Percentiles rank a stretch among this genome's conserved stretches.
Conservation (phyloP, 23 tunicate species). For the Trididemnum nubilum region DNA sequence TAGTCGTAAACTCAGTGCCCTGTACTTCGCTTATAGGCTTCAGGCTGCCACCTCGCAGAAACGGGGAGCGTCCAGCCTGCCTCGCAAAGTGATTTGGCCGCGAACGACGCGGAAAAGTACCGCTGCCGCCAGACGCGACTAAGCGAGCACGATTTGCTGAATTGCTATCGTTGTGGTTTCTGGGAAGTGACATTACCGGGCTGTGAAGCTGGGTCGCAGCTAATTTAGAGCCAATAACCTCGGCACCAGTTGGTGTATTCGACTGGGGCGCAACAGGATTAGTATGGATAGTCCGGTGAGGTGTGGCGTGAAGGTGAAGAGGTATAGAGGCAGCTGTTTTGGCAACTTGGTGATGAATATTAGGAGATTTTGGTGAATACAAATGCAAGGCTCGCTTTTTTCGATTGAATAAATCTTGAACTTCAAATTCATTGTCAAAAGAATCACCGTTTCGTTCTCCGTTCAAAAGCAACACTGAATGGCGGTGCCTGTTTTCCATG, state of each 20-base stretch:
- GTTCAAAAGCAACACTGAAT: neutral
- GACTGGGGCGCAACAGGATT: neutral
- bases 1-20: neutral
- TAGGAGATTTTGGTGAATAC: neutral
- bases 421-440: neutral
- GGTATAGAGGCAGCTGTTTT: neutral
- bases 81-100: neutral
- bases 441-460: neutral
- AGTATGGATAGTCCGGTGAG: neutral
- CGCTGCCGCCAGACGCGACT: neutral
- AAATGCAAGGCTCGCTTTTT: constrained; percentile 13
- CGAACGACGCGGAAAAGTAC: constrained; percentile 28
- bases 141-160: neutral
- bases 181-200: neutral
- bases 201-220: neutral
- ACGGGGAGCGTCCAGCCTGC: neutral
- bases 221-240: neutral
- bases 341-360: neutral
- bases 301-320: neutral
- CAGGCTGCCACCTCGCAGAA: neutral
- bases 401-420: constrained; percentile 26
- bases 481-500: neutral
- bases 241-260: neutral
- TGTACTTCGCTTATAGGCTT: constrained; percentile 4
- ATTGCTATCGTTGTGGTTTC: neutral